These are phyloP conservation scores for Poliocrania exsul DNA, from an alignment of 2,797 vertebrate genomes.

Conservation along the genomic window DNA sequence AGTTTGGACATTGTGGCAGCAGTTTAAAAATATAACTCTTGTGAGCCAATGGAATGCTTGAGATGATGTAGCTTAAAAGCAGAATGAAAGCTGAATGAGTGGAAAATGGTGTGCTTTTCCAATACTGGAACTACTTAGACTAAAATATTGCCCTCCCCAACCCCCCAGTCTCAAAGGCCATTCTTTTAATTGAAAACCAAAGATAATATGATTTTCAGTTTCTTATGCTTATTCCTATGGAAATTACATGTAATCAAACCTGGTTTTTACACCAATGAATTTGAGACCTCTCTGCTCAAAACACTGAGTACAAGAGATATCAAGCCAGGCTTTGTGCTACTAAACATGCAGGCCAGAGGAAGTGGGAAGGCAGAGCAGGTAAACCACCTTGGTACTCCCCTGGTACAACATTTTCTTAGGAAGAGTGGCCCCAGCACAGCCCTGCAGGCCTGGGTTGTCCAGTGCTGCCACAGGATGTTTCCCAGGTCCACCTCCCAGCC, in stretches of 20 bases:
- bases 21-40: not conserved
- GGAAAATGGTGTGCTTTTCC: not conserved
- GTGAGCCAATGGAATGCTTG: not conserved
- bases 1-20: not conserved
- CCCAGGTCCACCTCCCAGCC: not conserved
- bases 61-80: not conserved
- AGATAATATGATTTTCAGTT: not conserved
- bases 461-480: accelerated
- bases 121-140: not conserved
- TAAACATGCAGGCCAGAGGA: not conserved
- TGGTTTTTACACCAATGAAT: not conserved
- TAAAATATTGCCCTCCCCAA: not conserved
- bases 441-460: not conserved
- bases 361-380: not conserved
- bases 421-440: not conserved
- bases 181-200: not conserved
- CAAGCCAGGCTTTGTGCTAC: not conserved
- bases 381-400: not conserved
- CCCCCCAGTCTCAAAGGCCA: not conserved
- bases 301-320: not conserved
- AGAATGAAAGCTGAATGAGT: not conserved
- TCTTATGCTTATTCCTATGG: not conserved
- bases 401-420: not conserved
- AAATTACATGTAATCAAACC: not conserved
- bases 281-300: not conserved